phyloP scores from a whole-genome alignment of 1,140 invertebrate species.

The Drosophila erecta region DNA sequence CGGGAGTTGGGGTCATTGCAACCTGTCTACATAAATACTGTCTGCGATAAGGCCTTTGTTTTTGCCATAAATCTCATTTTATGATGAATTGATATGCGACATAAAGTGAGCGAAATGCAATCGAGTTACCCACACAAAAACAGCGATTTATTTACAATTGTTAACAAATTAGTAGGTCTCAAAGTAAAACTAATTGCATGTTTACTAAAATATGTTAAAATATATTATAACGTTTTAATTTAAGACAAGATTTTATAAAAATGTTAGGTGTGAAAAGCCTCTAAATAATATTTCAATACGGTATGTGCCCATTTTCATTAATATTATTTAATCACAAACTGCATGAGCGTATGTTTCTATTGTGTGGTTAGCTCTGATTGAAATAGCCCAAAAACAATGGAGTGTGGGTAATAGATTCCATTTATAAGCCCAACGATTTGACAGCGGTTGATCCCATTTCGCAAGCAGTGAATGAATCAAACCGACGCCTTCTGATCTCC shows the following conservation, averaged over 20 bases:
- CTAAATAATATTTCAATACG: too few species aligned
- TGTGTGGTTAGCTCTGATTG: conserved; percentile 52
- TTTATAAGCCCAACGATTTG: conserved; percentile 28
- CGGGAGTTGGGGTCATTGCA: conserved; percentile 41
- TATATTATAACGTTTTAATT: too few species aligned
- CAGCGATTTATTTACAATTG: conserved; percentile 42
- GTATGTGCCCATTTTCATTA: not conserved
- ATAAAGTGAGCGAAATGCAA: conserved; percentile 43
- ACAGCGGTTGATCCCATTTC: conserved; percentile 34
- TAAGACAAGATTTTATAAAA: not conserved
- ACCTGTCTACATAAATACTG: conserved; percentile 84
- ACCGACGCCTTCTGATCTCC: conserved; percentile 9
- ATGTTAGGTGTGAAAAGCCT: not conserved
- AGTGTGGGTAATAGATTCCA: conserved; percentile 38
- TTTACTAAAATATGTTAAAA: too few species aligned
- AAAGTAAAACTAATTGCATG: not conserved
- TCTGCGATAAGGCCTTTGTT: conserved; percentile 84
- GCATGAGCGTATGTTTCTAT: conserved; percentile 26
- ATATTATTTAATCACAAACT: not conserved
- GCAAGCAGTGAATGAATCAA: conserved; percentile 2
- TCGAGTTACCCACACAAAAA: conserved; percentile 33
- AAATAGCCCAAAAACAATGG: conserved; percentile 30
- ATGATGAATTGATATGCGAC: conserved; percentile 82
- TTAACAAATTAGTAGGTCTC: conserved; percentile 8
- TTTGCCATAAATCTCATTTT: conserved; percentile 85